These are phyloP conservation scores for Drosophila ohnishii DNA, from an alignment of 1,140 invertebrate genomes.

Conservation along the genomic window DNA sequence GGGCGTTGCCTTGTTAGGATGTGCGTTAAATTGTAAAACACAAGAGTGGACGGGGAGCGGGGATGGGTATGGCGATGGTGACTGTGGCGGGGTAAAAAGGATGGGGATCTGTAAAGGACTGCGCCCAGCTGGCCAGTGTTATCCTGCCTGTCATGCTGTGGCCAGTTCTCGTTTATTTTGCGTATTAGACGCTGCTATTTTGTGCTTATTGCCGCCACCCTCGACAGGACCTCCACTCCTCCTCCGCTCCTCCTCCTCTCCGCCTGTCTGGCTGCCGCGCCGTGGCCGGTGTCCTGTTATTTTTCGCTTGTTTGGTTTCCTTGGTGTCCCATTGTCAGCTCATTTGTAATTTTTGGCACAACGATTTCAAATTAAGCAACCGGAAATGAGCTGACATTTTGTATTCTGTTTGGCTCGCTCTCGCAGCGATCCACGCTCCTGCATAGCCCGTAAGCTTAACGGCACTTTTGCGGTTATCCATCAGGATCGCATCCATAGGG, in stretches of 20 bases:
- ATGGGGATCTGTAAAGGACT: constrained; percentile 28
- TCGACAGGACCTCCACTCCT: background rate
- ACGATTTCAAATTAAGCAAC: constrained; percentile 81
- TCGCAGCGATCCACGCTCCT: constrained; percentile 5
- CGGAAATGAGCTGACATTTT: constrained; percentile 79
- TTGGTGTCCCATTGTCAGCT: constrained; percentile 76
- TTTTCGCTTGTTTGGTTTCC: constrained; percentile 78
- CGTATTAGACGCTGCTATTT: constrained; percentile 79
- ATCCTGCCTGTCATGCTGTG: constrained; percentile 68
- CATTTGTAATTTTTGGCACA: constrained; percentile 79
- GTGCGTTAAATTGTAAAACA: constrained; percentile 82
- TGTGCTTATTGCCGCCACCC: constrained; percentile 71
- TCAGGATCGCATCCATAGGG: constrained; percentile 28
- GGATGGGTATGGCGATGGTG: background rate
- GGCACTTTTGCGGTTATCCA: constrained; percentile 22
- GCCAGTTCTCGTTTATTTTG: constrained; percentile 78
- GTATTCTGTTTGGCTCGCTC: constrained; percentile 27
- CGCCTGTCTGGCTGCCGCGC: constrained; percentile 15
- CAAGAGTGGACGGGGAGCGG: constrained; percentile 17
- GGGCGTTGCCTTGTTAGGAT: constrained; percentile 77
- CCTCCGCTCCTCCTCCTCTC: background rate
- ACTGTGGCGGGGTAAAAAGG: background rate
- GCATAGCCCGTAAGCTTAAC: constrained; percentile 5
- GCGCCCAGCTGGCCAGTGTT: constrained; percentile 59
- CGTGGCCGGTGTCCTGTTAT: constrained; percentile 70